Evolutionary conservation across 2,888 invertebrate genomes (phyloP).

Genomic region (Abrostola tripartita): DNA sequence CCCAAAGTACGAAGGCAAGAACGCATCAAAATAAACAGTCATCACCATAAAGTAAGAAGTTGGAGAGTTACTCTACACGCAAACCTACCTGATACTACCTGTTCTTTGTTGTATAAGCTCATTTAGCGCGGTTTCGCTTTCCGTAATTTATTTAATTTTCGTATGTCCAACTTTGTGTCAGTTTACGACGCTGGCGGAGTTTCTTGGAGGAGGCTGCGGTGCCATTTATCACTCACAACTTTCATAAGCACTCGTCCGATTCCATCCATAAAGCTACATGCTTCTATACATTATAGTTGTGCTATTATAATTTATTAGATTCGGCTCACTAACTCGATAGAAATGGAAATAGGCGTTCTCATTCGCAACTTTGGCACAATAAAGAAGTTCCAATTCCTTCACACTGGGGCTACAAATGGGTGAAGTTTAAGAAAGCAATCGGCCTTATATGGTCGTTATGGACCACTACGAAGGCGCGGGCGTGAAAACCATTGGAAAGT

Average conservation of each 20-base stretch:
- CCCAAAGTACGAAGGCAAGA: no score
- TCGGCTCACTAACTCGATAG: constrained; percentile 75
- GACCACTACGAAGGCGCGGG: constrained; percentile 79
- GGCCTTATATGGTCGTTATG: constrained; percentile 86
- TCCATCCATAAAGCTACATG: constrained; percentile 39
- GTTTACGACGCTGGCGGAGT: constrained; percentile 54
- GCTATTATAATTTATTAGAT: constrained; percentile 75
- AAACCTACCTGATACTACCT: constrained; percentile 32
- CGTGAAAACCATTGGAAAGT: constrained; percentile 83
- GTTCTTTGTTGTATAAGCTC: constrained; percentile 34
- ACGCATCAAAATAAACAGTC: not conserved
- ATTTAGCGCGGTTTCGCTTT: constrained; percentile 25
- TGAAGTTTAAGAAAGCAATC: constrained; percentile 87
- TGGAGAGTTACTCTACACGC: not conserved
- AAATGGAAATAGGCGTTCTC: constrained; percentile 83
- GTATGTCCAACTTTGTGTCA: constrained; percentile 42
- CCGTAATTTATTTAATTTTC: constrained; percentile 46
- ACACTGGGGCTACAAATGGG: constrained; percentile 83
- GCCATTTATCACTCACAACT: constrained; percentile 71
- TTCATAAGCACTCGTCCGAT: constrained; percentile 67
- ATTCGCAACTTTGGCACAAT: constrained; percentile 83
- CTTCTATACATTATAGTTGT: constrained; percentile 52
- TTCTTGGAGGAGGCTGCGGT: constrained; percentile 62
- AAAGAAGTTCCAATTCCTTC: constrained; percentile 84
- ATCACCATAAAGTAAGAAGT: not conserved